Conservation (phyloP, 2,113 vertebrate species). For the Melanostigma gelatinosum region DNA sequence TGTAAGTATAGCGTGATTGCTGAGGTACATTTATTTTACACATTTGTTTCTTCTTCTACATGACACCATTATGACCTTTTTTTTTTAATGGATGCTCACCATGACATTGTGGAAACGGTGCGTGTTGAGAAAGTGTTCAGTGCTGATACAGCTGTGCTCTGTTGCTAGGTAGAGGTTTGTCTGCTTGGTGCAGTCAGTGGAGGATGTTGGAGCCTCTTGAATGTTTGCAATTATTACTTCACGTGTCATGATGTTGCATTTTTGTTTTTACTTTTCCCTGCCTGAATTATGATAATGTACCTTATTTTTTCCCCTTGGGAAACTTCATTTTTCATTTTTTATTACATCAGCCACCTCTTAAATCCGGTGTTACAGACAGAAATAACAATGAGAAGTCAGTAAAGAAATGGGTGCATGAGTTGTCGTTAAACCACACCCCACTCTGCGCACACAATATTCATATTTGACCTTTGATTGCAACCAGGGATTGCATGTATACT, state of each 20-base stretch:
- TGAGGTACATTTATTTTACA: not conserved
- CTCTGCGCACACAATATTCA: not conserved
- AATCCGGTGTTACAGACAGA: not conserved
- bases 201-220: conserved; percentile 8
- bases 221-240: not conserved
- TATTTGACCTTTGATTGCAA: not conserved
- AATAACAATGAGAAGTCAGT: not conserved
- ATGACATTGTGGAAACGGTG: not conserved
- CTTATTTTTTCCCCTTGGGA: too few relatives aligned
- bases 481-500: not conserved
- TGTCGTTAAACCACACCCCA: conserved; percentile 10
- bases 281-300: not conserved
- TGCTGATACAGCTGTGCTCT: conserved; percentile 42
- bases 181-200: conserved; percentile 21
- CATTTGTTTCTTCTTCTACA: not conserved
- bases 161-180: conserved; percentile 71
- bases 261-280: not conserved
- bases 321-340: not conserved
- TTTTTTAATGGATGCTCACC: not conserved
- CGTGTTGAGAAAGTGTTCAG: conserved; percentile 22
- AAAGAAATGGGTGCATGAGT: not conserved
- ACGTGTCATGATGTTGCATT: not conserved
- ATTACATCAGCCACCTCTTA: not conserved
- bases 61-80: not conserved
- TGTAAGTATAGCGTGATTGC: not conserved